Evolutionary conservation across 2,888 invertebrate genomes (phyloP), one percentile per base, ranked within the genome.

Genomic region (Trilocha varians): DNA sequence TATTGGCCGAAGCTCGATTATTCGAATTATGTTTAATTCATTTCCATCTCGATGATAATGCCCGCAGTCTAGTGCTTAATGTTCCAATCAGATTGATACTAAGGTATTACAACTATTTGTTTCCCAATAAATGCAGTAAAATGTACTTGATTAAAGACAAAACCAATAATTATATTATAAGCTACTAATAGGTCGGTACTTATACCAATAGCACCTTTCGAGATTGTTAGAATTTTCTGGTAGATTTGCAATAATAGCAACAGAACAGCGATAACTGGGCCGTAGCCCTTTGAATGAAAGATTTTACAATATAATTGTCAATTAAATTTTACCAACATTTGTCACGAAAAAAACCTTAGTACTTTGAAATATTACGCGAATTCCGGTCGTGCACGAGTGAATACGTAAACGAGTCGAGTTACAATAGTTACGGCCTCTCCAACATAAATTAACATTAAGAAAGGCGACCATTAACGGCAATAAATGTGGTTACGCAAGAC

Each of bases 21-120:
- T 83, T 79, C 77, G 77, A 84, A 85, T 84, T 84, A 84, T 71
- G 72, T 78, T 84, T 83, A 85, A 85, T 84, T 84, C 78, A 75
- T 82, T 78, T 78, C 77, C 69, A 84, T 80, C 77, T 77, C 72
- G 65, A 71, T 62, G 63, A 71, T 78, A 77, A 79, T 78, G 65
- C 56, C 53, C 55, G 52, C 48, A 47, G 57, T 65, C 69, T 70
- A 69, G 65, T 58, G 58, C 49, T 55, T 55, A 60, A 57, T 59
- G 48, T 47, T 45, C 25, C 25, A 25, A 25, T 25, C 25, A 25
- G 11, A 25, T 11, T 25, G 25, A 11, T 36, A 36, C 36, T 36
- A 36, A 36, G 36, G 36, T 36, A 34, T 34, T 8, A n/a, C n/a
- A n/a, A n/a, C n/a, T n/a, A n/a, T n/a, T n/a, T n/a, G n/a, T n/a